Conservation (phyloP, 2,797 vertebrate species). For the Alauda arvensis region DNA sequence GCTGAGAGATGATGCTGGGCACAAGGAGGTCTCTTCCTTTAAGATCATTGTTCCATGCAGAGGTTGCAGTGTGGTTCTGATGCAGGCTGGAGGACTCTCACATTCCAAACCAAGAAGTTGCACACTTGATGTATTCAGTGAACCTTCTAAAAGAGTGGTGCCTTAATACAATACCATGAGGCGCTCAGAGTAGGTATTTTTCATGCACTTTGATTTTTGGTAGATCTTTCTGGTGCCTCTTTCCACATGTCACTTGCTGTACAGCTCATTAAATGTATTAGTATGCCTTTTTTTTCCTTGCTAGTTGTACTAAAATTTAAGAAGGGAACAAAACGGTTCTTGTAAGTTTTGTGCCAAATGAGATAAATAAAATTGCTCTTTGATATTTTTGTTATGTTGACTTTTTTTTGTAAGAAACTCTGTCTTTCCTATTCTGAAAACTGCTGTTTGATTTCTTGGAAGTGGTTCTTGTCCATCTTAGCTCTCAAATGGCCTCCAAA, state of each 20-base stretch:
- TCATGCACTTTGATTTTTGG: conserved; percentile 68
- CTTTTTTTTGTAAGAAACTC: neutral
- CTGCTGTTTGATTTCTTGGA: neutral
- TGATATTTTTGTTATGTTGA: conserved; percentile 43
- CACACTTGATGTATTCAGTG: conserved; percentile 46
- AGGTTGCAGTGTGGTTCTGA: neutral
- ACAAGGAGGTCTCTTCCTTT: neutral
- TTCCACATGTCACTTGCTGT: conserved; percentile 58
- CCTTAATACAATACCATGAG: conserved; percentile 65
- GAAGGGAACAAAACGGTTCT: conserved; percentile 57
- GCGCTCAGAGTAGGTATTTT: conserved; percentile 65
- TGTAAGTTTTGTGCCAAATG: conserved; percentile 71
- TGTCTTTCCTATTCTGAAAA: neutral
- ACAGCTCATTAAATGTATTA: conserved; percentile 60
- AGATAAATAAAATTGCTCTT: conserved; percentile 68
- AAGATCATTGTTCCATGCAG: neutral
- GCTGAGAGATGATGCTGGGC: neutral
- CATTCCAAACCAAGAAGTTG: conserved; percentile 66
- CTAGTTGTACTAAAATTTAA: conserved; percentile 58
- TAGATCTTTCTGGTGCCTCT: conserved; percentile 68
- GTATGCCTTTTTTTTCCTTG: conserved; percentile 54
- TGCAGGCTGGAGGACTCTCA: conserved; percentile 52
- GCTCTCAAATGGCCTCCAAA: neutral
- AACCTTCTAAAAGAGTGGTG: conserved; percentile 63
- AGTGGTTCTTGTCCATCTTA: neutral